These are phyloP conservation scores for Pherbina coryleti DNA, from an alignment of 2,888 invertebrate species.

Conservation along the genomic window DNA sequence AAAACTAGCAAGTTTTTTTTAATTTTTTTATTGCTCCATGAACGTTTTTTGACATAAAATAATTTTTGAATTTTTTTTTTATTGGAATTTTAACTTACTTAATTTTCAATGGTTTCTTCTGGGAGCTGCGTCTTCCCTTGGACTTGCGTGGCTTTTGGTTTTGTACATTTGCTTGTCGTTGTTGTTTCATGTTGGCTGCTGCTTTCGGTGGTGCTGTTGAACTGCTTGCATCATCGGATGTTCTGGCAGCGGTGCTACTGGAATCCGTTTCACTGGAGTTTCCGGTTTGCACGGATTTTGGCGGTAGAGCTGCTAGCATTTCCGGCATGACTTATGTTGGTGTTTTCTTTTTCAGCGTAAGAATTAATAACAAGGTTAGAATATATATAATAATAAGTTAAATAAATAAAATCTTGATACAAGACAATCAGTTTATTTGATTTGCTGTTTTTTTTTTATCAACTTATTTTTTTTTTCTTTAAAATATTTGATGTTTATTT, in stretches of 20 bases:
- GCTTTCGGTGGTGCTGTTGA: background rate
- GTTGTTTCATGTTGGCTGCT: constrained; percentile 11
- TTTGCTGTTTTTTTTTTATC: background rate
- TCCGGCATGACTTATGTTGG: constrained; percentile 45
- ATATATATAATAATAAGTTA: too few species aligned
- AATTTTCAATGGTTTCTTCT: constrained; percentile 34
- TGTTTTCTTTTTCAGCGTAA: background rate
- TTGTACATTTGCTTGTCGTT: background rate
- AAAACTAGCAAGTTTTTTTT: constrained; percentile 17
- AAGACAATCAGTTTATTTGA: too few species aligned
- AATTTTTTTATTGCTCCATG: background rate
- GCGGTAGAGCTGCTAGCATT: constrained; percentile 41
- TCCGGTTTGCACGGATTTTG: constrained; percentile 39
- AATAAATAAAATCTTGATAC: too few species aligned
- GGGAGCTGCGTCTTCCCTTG: background rate
- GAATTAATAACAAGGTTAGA: too few species aligned
- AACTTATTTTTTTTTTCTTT: background rate
- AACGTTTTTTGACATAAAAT: background rate
- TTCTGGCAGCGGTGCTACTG: constrained; percentile 40
- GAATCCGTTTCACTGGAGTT: constrained; percentile 45
- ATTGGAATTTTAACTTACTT: constrained; percentile 40
- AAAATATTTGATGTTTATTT: background rate
- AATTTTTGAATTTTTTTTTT: background rate
- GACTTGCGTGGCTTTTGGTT: constrained; percentile 14
- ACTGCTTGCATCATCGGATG: constrained; percentile 23